phyloP scores from a whole-genome alignment of 2,113 vertebrate species.

The Alethe castanea region DNA sequence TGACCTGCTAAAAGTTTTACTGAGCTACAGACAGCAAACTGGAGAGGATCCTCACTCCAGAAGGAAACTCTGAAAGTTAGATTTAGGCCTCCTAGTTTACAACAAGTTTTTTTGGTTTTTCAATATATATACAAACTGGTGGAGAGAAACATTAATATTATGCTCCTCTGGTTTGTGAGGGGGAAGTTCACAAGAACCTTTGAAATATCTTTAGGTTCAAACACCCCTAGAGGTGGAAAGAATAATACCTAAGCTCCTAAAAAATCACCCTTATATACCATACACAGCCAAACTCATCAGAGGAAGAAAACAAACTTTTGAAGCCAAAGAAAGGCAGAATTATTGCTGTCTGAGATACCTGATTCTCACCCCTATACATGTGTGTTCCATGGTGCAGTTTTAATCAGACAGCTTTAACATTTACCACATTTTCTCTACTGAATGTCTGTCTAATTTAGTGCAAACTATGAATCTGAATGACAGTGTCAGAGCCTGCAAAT shows the following conservation, averaged over 20 bases:
- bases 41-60: neutral
- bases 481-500: neutral
- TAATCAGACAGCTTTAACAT: neutral
- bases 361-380: neutral
- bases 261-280: neutral
- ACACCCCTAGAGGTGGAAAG: neutral
- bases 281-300: neutral
- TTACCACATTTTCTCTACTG: neutral
- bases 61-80: neutral
- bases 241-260: neutral
- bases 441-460: neutral
- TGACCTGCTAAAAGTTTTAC: neutral
- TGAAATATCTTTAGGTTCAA: neutral
- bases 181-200: neutral
- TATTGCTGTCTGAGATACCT: neutral
- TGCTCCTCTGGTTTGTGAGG: neutral
- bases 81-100: neutral
- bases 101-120: fast-evolving
- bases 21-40: neutral
- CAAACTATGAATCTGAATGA: neutral
- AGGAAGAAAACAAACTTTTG: neutral
- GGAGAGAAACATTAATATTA: neutral
- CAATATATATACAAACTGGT: neutral
- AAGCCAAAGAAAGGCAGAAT: neutral
- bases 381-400: neutral